These are phyloP conservation scores for Brachionichthys hirsutus DNA, from an alignment of 2,113 vertebrate species.

Conservation along the genomic window DNA sequence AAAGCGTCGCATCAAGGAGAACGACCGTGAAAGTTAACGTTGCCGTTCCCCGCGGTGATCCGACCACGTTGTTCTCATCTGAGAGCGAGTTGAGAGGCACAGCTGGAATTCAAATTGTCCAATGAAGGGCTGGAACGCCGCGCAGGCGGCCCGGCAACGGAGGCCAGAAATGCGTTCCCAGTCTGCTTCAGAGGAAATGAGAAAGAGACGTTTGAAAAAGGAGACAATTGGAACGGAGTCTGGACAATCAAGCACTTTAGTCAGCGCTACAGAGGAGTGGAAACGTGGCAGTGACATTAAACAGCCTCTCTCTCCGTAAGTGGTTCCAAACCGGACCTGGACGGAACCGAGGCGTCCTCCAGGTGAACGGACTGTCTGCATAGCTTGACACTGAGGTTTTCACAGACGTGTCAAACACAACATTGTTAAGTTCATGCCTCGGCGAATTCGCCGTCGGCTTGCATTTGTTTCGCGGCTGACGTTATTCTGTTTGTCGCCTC, in stretches of 20 bases:
- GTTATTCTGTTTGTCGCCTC: too few species aligned
- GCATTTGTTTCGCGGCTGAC: too few species aligned
- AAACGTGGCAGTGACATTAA: conserved; percentile 23
- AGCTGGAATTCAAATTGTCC: background rate
- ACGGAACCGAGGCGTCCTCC: too few species aligned
- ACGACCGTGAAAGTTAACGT: background rate
- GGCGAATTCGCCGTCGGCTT: too few species aligned
- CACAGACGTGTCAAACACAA: too few species aligned
- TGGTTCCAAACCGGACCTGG: too few species aligned
- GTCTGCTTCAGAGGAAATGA: conserved; percentile 18
- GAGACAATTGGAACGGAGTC: conserved; percentile 9
- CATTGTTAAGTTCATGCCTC: too few species aligned
- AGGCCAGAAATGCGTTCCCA: conserved; percentile 13
- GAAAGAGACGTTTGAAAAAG: conserved; percentile 20
- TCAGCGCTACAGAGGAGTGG: background rate
- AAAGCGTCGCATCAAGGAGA: background rate
- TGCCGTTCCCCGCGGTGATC: too few species aligned
- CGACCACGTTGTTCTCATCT: conserved; percentile 4
- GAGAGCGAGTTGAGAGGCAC: background rate
- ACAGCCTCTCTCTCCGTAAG: background rate
- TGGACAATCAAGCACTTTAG: conserved; percentile 6
- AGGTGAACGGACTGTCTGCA: too few species aligned
- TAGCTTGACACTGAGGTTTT: too few species aligned
- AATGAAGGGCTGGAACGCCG: background rate
- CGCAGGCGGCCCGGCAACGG: background rate